A percentile compares a stretch with the other conserved stretches of the same genome.
Evolutionary conservation across 2,797 vertebrate species (phyloP).

Genomic region (Fistularia commersonii): DNA sequence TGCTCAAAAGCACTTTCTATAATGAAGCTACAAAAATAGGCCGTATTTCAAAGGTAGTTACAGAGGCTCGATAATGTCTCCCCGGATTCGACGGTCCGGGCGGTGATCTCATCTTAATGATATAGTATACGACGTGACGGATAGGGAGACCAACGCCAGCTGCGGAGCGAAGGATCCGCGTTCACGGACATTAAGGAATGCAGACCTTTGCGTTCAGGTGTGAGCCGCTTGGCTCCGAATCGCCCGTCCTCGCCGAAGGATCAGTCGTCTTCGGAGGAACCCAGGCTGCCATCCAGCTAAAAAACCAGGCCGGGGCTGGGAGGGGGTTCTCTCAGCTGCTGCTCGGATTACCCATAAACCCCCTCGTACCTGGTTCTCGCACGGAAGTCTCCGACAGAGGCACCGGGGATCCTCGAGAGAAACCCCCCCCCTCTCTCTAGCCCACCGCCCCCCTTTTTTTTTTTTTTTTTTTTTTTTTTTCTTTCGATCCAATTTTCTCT

Average conservation of each 20-base stretch:
- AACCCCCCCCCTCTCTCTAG: background rate
- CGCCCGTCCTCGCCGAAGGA: slow-evolving; percentile 37
- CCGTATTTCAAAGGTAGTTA: slow-evolving; percentile 45
- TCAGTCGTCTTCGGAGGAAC: slow-evolving; percentile 37
- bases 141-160: slow-evolving; percentile 39
- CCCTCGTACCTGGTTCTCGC: slow-evolving; percentile 67
- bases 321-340: slow-evolving; percentile 33
- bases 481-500: slow-evolving; percentile 53
- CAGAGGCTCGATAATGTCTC: slow-evolving; percentile 37
- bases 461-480: slow-evolving; percentile 14
- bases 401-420: slow-evolving; percentile 60
- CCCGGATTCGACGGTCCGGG: slow-evolving; percentile 32
- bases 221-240: slow-evolving; percentile 36
- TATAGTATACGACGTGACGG: slow-evolving; percentile 37
- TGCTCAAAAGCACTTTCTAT: slow-evolving; percentile 59
- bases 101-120: slow-evolving; percentile 52
- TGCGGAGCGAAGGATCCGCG: slow-evolving; percentile 20
- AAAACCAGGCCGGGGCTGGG: slow-evolving; percentile 57
- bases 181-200: slow-evolving; percentile 30
- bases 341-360: slow-evolving; percentile 71
- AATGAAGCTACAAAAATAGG: slow-evolving; percentile 54
- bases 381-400: slow-evolving; percentile 56
- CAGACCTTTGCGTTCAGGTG: slow-evolving; percentile 29
- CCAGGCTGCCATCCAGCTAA: slow-evolving; percentile 49
- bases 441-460: too few relatives aligned